Conservation (phyloP, 1,140 invertebrate genomes). For the Macrobrachium rosenbergii region DNA sequence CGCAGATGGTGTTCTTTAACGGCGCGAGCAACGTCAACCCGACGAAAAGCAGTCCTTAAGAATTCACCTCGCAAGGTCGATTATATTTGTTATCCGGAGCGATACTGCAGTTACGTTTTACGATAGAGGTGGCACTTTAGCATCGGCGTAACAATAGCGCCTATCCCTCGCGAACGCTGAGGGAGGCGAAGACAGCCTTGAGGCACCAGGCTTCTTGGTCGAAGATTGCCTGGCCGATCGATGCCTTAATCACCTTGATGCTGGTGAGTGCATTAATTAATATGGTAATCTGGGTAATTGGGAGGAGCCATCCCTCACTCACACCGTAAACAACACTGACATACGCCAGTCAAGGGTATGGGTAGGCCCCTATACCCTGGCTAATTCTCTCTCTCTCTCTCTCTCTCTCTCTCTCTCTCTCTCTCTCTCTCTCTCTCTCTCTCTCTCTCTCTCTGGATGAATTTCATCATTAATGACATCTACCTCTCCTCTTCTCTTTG, state of each 20-base stretch:
- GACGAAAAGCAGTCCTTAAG: neutral
- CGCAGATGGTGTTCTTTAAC: slow-evolving; percentile 7
- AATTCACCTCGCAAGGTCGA: neutral
- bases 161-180: slow-evolving; percentile 14
- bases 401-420: neutral
- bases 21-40: neutral
- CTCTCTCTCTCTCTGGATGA: no score
- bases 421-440: no score
- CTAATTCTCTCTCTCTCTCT: neutral
- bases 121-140: slow-evolving; percentile 50
- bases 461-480: no score
- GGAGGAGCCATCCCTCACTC: slow-evolving; percentile 53
- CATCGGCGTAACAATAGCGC: slow-evolving; percentile 28
- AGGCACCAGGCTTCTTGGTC: slow-evolving; percentile 18
- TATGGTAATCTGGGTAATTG: slow-evolving; percentile 60
- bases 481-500: no score
- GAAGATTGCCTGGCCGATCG: slow-evolving; percentile 1
- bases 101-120: slow-evolving; percentile 35
- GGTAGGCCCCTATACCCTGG: neutral
- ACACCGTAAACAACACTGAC: slow-evolving; percentile 55
- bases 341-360: slow-evolving; percentile 8
- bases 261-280: slow-evolving; percentile 50
- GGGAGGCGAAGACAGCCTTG: neutral
- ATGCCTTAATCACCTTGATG: neutral
- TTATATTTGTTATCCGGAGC: neutral